Evolutionary conservation across 2,113 vertebrate genomes (phyloP), one percentile per base, ranked within the genome.

Genomic region (Hipposideros armiger): DNA sequence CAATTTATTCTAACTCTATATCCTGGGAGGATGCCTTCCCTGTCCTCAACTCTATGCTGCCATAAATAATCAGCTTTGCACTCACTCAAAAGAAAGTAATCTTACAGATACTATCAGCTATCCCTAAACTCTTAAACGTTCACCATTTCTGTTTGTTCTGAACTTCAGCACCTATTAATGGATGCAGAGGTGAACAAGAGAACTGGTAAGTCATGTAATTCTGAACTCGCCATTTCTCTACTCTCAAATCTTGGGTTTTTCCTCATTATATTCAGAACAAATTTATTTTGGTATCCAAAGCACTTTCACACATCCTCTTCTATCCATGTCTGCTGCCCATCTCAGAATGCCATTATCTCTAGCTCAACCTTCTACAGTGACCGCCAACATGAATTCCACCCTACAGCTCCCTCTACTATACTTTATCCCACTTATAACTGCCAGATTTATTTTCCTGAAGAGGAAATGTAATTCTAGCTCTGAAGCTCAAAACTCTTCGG

Each of bases 361-460:
- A 94, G 60, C 28, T 83, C 50, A 92, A 64, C 54, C 24, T 60
- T 70, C 69, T 90, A 52, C 36, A 86, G 69, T 73, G 87, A 82
- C 67, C 45, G 77, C 36, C 64, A 70, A n/a, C 32, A 73, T 67
- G 87, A 92, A 95, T 80, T 90, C 70, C 42, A 74, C 26, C 22
- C 87, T 40, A 36, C 0, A 13, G 15, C 4, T 60, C 66, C n/a
- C 30, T 62, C 15, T 40, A 77, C 32, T 58, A 56, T 50, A 86
- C 64, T 92, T 95, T 42, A 82, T 52, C 36, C 67, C 60, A 70
- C 60, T 54, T 42, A 58, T 45, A 94, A 87, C 32, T 73, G 80
- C 72, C 67, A 96, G 70, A 92, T 73, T 83, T 94, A 72, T 90
- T 97, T 97, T 83, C 50, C 62, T 90, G 87, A 96, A 82, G 47